A percentile compares a stretch with the other conserved stretches of the same genome.
These are phyloP conservation scores for Brienomyrus brachyistius DNA, from an alignment of 2,113 vertebrate genomes.

Conservation along the genomic window DNA sequence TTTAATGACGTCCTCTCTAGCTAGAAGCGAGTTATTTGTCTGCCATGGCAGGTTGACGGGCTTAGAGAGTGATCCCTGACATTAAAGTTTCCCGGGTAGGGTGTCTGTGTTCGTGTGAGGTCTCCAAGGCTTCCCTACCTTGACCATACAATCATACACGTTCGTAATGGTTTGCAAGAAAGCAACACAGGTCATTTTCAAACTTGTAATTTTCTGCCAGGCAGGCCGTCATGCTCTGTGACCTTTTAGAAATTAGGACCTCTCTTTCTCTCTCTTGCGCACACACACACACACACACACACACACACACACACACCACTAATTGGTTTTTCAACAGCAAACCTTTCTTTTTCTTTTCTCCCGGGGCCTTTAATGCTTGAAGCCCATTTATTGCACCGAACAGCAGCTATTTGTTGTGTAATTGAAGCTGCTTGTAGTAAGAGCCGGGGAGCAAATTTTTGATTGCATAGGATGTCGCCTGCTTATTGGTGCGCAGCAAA, in stretches of 20 bases:
- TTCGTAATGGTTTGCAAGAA: neutral
- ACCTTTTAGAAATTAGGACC: constrained; percentile 5
- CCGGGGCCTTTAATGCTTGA: neutral
- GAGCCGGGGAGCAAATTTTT: neutral
- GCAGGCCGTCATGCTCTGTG: neutral
- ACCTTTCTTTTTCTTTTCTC: neutral
- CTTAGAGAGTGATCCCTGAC: neutral
- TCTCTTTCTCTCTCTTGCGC: neutral
- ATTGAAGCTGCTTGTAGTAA: neutral
- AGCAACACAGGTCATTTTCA: neutral
- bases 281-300: neutral
- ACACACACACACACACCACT: neutral
- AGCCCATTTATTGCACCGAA: neutral
- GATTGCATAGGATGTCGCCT: neutral
- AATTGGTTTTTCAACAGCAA: neutral
- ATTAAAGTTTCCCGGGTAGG: neutral
- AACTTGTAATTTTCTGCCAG: neutral
- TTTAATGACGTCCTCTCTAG: neutral
- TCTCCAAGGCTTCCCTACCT: too few relatives aligned
- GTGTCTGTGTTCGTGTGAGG: neutral
- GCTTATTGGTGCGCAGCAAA: neutral
- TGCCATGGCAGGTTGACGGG: neutral
- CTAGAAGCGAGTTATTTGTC: neutral
- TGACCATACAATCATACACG: neutral
- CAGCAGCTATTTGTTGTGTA: neutral